These are phyloP conservation scores for Papilio xuthus DNA, from an alignment of 1,140 invertebrate genomes.

Conservation along the genomic window DNA sequence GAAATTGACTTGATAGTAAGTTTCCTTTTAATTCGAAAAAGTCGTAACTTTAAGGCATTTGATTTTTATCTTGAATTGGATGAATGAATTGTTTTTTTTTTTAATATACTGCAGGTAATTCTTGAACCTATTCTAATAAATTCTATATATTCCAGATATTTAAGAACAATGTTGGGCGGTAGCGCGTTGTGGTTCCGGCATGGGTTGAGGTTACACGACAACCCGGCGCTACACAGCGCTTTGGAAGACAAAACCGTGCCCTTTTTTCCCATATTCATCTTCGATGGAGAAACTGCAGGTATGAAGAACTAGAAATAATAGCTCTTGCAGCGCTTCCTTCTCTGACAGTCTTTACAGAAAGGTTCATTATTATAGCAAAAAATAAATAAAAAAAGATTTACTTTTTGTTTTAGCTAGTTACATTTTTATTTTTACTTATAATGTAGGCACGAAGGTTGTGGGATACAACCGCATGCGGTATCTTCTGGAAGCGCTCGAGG, in stretches of 20 bases:
- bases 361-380: no score
- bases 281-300: slow-evolving; percentile 88
- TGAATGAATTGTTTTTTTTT: no score
- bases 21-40: background rate
- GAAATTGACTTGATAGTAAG: background rate
- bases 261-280: slow-evolving; percentile 87
- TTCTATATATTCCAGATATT: background rate
- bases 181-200: slow-evolving; percentile 88
- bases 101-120: no score
- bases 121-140: background rate
- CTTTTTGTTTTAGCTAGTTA: background rate
- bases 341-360: no score
- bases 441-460: slow-evolving; percentile 83
- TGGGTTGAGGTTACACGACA: slow-evolving; percentile 88
- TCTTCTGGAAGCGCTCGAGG: slow-evolving; percentile 86
- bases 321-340: no score
- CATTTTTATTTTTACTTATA: background rate
- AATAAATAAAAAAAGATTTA: no score
- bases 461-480: slow-evolving; percentile 88
- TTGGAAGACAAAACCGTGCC: slow-evolving; percentile 77
- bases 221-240: slow-evolving; percentile 85
- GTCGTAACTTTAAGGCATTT: no score
- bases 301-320: slow-evolving; percentile 41
- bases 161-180: slow-evolving; percentile 63
- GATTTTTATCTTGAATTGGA: no score